Conservation (phyloP, 23 tunicate species). For the Trididemnum clinides region DNA sequence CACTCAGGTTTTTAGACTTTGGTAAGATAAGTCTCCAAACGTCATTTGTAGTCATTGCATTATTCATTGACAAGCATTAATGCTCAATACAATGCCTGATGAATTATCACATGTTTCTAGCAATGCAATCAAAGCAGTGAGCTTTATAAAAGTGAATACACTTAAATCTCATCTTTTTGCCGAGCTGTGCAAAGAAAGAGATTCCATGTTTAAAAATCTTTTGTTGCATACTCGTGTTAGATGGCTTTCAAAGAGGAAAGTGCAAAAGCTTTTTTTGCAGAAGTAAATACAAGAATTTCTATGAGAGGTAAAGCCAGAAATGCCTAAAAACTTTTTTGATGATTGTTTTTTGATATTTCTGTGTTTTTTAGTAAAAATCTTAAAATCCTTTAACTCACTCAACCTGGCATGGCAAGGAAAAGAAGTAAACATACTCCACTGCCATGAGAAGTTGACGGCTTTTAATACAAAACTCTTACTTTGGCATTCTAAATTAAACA, state of each 20-base stretch:
- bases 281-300: background rate
- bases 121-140: background rate
- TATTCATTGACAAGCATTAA: constrained; percentile 38
- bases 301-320: background rate
- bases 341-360: too few relatives aligned
- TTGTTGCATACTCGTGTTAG: background rate
- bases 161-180: constrained; percentile 2
- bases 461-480: constrained; percentile 12
- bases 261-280: background rate
- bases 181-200: background rate
- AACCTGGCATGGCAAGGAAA: background rate
- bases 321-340: background rate
- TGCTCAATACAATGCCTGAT: background rate
- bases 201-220: background rate
- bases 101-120: background rate
- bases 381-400: background rate
- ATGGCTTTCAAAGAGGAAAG: background rate
- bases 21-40: background rate
- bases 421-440: background rate
- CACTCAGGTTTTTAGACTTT: background rate
- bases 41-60: constrained; percentile 49
- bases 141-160: constrained; percentile 31
- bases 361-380: background rate
- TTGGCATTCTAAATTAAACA: constrained; percentile 26
- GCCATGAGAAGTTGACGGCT: too few relatives aligned